Conservation (phyloP, 2,797 vertebrate genomes). For the Sebastiscus albofasciatus region DNA sequence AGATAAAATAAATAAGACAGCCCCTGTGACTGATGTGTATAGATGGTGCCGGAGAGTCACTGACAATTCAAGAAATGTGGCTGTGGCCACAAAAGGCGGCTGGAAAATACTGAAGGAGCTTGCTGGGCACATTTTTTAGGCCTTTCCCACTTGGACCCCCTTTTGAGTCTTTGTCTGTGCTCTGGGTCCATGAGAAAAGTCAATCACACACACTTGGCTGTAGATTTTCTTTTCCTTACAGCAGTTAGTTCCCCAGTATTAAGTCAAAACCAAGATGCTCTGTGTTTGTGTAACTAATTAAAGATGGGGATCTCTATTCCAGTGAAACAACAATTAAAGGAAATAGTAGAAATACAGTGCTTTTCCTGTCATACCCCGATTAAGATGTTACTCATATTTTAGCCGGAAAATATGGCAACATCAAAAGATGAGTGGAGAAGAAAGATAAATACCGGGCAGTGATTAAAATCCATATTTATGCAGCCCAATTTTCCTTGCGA, state of each 20-base stretch:
- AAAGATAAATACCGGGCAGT: constrained; percentile 83
- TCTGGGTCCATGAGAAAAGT: constrained; percentile 84
- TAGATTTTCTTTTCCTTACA: constrained; percentile 39
- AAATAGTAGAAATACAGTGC: constrained; percentile 51
- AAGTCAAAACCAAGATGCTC: constrained; percentile 46
- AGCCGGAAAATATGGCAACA: constrained; percentile 74
- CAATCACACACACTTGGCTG: constrained; percentile 80
- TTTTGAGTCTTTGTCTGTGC: constrained; percentile 85
- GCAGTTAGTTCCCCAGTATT: constrained; percentile 35
- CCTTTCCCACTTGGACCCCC: constrained; percentile 84
- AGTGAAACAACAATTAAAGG: constrained; percentile 57
- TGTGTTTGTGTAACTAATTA: constrained; percentile 69
- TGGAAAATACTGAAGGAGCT: constrained; percentile 82
- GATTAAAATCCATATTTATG: constrained; percentile 87
- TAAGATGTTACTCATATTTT: constrained; percentile 77
- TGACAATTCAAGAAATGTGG: constrained; percentile 89
- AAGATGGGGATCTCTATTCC: constrained; percentile 43
- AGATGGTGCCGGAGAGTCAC: constrained; percentile 85
- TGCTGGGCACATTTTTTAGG: constrained; percentile 84
- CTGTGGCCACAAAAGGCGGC: constrained; percentile 81
- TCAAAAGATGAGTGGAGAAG: constrained; percentile 79
- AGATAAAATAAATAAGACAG: constrained; percentile 89
- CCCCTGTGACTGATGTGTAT: constrained; percentile 88
- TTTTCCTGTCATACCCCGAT: constrained; percentile 59
- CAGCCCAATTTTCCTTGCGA: constrained; percentile 80